These are phyloP conservation scores for Eumeta japonica DNA, from an alignment of 1,140 invertebrate genomes.

Conservation along the genomic window DNA sequence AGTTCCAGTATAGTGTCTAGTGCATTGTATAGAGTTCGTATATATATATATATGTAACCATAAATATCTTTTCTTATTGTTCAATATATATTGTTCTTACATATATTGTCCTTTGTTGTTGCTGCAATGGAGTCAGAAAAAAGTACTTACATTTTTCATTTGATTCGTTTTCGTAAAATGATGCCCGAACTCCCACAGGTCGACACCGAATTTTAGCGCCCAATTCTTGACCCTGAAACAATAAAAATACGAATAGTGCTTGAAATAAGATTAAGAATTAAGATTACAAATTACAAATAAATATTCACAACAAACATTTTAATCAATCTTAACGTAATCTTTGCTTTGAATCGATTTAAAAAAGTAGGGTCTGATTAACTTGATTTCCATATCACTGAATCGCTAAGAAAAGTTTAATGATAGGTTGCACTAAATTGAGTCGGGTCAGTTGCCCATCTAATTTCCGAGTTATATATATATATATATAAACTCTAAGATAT, in stretches of 20 bases:
- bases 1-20: too few species aligned
- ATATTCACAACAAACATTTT: background rate
- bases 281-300: background rate
- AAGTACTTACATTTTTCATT: slow-evolving; percentile 81
- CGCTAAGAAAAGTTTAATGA: background rate
- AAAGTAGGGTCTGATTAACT: background rate
- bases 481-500: too few species aligned
- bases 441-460: too few species aligned
- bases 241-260: slow-evolving; percentile 16
- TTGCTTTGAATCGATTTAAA: background rate
- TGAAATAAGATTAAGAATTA: background rate
- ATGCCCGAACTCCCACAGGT: slow-evolving; percentile 83
- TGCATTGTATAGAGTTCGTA: too few species aligned
- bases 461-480: too few species aligned
- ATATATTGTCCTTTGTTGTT: too few species aligned
- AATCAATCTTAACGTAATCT: background rate
- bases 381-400: background rate
- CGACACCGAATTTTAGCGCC: slow-evolving; percentile 85
- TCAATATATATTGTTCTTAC: too few species aligned
- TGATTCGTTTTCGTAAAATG: slow-evolving; percentile 85
- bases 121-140: too few species aligned
- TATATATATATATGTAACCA: too few species aligned
- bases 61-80: too few species aligned
- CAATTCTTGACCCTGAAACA: slow-evolving; percentile 85
- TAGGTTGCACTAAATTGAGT: too few species aligned